A percentile compares a stretch with the other conserved stretches of the same genome.
phyloP scores from a whole-genome alignment of 2,113 vertebrate genomes.

The Pristiophorus japonicus region DNA sequence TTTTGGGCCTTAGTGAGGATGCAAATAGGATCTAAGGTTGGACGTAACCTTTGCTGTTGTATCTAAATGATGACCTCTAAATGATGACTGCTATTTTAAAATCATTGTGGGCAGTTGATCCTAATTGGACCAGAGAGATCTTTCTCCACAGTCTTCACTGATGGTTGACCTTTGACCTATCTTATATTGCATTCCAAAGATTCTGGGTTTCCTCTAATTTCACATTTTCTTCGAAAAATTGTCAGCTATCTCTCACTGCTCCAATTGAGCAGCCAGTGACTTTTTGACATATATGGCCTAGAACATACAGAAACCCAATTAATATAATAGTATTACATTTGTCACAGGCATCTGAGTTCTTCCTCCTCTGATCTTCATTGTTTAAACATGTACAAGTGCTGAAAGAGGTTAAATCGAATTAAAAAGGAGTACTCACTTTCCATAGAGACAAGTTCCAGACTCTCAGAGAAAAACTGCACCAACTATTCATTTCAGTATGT shows the following conservation, averaged over 20 bases:
- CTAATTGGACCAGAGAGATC: not conserved
- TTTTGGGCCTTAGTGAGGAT: not conserved
- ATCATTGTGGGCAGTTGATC: not conserved
- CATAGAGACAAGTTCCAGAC: not conserved
- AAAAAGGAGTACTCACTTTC: not conserved
- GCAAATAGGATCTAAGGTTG: not conserved
- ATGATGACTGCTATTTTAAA: not conserved
- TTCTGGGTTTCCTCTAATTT: not conserved
- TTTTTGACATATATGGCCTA: not conserved
- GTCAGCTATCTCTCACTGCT: not conserved
- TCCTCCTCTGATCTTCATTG: not conserved
- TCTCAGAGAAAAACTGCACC: not conserved
- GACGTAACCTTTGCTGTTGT: not conserved
- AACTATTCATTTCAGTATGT: not conserved
- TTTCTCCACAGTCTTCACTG: not conserved
- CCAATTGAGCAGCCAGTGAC: not conserved
- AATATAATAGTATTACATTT: not conserved
- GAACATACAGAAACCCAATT: not conserved
- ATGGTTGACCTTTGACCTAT: not conserved
- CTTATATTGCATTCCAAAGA: not conserved
- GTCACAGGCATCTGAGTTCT: not conserved
- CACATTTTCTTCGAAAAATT: not conserved
- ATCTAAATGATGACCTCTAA: too few species aligned
- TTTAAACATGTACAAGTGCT: not conserved
- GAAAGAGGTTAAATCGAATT: not conserved